These are phyloP conservation scores for Cryptocheilus praepositus DNA, from an alignment of 2,888 invertebrate species.

Conservation along the genomic window DNA sequence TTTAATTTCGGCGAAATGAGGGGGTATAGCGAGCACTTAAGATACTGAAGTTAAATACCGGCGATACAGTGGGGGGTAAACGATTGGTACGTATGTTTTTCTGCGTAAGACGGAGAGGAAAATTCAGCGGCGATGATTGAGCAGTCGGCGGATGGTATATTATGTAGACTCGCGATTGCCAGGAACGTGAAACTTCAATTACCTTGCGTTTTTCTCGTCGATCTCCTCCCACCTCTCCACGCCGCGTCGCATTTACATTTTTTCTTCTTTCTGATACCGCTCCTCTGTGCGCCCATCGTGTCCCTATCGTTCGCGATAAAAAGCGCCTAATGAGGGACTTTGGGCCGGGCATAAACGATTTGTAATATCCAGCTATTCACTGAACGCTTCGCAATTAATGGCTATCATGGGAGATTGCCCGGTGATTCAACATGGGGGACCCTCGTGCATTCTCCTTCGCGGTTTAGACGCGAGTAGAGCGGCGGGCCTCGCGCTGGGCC, in stretches of 20 bases:
- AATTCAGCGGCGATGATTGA: conserved; percentile 17
- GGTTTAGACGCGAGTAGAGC: not conserved
- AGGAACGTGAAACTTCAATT: conserved; percentile 24
- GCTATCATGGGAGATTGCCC: conserved; percentile 52
- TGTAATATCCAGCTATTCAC: conserved; percentile 53
- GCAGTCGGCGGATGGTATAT: conserved; percentile 20
- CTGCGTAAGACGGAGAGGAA: not conserved
- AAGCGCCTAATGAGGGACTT: conserved; percentile 45
- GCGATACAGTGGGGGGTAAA: too few relatives aligned
- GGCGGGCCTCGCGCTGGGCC: not conserved
- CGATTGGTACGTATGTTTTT: too few relatives aligned
- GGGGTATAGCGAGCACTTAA: too few relatives aligned
- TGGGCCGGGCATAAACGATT: conserved; percentile 50
- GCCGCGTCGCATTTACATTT: not conserved
- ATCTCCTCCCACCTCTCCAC: not conserved
- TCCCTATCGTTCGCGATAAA: conserved; percentile 32
- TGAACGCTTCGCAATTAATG: conserved; percentile 54
- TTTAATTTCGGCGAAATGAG: too few relatives aligned
- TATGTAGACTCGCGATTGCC: conserved; percentile 16
- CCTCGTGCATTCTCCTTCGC: not conserved
- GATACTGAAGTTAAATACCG: too few relatives aligned
- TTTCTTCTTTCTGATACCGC: not conserved
- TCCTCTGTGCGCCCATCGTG: conserved; percentile 19
- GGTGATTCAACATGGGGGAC: conserved; percentile 23
- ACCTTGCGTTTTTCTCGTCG: conserved; percentile 10